Base-by-base conservation (phyloP, 2,888 invertebrate genomes). In the Ormyrus rosae region DNA sequence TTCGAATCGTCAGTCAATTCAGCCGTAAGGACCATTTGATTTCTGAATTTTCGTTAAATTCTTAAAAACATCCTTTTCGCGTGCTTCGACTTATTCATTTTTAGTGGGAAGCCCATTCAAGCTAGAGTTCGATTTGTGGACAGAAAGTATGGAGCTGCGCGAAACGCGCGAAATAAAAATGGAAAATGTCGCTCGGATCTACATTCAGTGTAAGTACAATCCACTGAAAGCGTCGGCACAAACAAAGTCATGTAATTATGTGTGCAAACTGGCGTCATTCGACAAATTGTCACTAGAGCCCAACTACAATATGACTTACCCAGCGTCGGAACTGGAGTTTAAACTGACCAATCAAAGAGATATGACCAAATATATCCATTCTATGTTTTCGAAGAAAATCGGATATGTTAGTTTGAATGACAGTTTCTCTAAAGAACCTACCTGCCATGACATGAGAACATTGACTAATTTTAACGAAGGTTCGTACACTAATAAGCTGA, bases 61-160 rank as follows among this genome's bases (percentile, higher is more conserved):
- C 2, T 34, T 4, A 0, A 34, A 34, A 34, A 4, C 0, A 34
- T 34, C 34, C 34, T 34, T 3, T 34, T 34, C 34, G 34, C 34
- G 34, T 4, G 3, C 3, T 34, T 34, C 34, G 34, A 34, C 34
- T 34, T 34, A 4, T 34, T 34, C 34, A 50, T 11, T 73, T 70
- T 11, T 80, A 87, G 86, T 84, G 50, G 48, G 73, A 9, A 9
- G 84, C 2, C 75, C 78, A 11, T 86, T 90, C 10, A 84, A 83
- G 19, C 79, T 88, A 4, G 83, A 85, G 7, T 89, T 87, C 67
- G 85, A 91, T n/a, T 86, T 82, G 5, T 71, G 70, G 50, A 69
- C 73, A 67, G 84, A 19, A 86, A 85, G 70, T 88, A 89, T 6
- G 81, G 78, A 56, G 5, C 56, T 19, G 13, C 50, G 6, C 13